These are phyloP conservation scores for Polyommatus icarus DNA, from an alignment of 2,888 invertebrate genomes.

Conservation along the genomic window DNA sequence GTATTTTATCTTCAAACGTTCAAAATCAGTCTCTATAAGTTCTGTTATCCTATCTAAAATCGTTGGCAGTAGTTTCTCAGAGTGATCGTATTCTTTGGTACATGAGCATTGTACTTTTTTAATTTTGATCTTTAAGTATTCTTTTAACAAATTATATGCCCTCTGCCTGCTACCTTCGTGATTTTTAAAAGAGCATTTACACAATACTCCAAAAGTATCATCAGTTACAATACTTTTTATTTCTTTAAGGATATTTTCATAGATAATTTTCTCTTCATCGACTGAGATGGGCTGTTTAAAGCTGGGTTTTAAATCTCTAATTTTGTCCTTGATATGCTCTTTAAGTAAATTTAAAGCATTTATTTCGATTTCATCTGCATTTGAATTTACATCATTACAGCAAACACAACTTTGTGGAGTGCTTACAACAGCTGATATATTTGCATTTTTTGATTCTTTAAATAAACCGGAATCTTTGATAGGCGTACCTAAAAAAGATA, in stretches of 20 bases:
- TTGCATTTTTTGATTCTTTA: constrained; percentile 14
- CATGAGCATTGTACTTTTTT: constrained; percentile 62
- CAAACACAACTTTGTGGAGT: constrained; percentile 52
- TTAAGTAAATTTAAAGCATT: constrained; percentile 66
- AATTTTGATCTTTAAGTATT: constrained; percentile 71
- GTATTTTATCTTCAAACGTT: constrained; percentile 52
- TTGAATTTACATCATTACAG: constrained; percentile 49
- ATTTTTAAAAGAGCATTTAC: constrained; percentile 50
- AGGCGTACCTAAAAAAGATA: background rate
- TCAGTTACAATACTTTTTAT: constrained; percentile 63
- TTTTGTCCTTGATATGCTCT: constrained; percentile 60
- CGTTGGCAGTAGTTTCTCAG: constrained; percentile 51
- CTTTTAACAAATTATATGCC: constrained; percentile 65
- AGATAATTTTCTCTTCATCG: constrained; percentile 58
- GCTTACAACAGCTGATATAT: background rate
- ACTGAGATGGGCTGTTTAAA: constrained; percentile 51
- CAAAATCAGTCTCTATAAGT: constrained; percentile 68
- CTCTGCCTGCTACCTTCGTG: constrained; percentile 63
- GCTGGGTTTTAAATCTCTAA: constrained; percentile 54
- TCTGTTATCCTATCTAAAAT: constrained; percentile 59
- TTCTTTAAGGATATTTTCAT: constrained; percentile 54
- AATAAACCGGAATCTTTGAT: background rate
- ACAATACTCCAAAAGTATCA: constrained; percentile 52
- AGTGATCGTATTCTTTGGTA: constrained; percentile 46
- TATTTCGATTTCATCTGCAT: constrained; percentile 60